These are phyloP conservation scores for Echinarachnius parma DNA, from an alignment of 53 echinoderm and acorn worm species.

Conservation along the genomic window DNA sequence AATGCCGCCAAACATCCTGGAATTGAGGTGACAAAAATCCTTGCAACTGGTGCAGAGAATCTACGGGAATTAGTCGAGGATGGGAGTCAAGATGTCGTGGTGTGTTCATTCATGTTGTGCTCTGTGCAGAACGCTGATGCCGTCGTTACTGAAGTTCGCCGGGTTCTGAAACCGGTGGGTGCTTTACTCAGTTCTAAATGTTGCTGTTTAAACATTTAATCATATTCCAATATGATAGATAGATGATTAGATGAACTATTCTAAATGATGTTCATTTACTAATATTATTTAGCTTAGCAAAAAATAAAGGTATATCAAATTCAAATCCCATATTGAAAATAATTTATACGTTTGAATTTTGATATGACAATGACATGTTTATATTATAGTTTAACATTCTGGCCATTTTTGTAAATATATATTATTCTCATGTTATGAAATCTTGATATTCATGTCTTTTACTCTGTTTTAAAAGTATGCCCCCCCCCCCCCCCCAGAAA, in stretches of 20 bases:
- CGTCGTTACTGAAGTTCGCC: constrained; percentile 57
- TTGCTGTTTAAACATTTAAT: neutral
- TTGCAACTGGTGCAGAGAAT: constrained; percentile 58
- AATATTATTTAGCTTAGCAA: no score
- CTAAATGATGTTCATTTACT: no score
- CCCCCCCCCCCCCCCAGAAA: no score
- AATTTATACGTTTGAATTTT: no score
- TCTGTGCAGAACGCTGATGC: constrained; percentile 51
- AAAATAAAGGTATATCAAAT: neutral
- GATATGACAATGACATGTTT: no score
- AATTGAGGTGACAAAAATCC: constrained; percentile 45
- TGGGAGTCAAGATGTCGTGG: constrained; percentile 59
- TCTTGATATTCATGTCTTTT: no score
- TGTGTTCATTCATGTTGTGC: constrained; percentile 59
- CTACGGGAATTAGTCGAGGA: constrained; percentile 50
- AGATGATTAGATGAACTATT: neutral
- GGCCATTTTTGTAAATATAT: no score
- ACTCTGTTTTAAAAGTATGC: no score
- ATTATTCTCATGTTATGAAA: no score
- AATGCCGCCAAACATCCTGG: constrained; percentile 29
- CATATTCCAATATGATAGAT: neutral
- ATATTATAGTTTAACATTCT: no score
- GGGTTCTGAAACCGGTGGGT: constrained; percentile 63
- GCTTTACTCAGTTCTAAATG: neutral
- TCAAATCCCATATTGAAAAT: neutral